Evolutionary conservation across 2,113 vertebrate species (phyloP).

Genomic region (Corythaixoides concolor): DNA sequence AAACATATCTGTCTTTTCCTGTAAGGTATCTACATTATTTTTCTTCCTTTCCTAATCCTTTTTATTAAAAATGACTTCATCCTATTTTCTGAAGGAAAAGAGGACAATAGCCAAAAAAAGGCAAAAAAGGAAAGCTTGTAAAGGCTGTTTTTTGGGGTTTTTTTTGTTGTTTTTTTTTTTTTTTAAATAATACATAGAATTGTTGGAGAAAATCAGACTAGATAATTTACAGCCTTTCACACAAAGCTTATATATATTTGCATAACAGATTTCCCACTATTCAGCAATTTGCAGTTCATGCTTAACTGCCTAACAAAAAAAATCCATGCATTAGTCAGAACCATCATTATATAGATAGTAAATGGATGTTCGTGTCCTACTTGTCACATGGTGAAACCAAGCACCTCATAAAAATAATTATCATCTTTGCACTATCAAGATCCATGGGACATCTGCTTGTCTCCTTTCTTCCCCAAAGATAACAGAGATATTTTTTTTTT

Average conservation of each 20-base stretch:
- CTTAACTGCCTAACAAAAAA: not conserved
- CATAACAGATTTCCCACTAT: not conserved
- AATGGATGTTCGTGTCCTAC: not conserved
- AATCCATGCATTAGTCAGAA: not conserved
- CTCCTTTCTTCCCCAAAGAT: not conserved
- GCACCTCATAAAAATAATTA: not conserved
- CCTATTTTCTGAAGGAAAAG: not conserved
- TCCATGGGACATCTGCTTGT: not conserved
- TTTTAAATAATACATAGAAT: not conserved
- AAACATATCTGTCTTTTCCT: not conserved
- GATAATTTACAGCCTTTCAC: not conserved
- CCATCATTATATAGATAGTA: not conserved
- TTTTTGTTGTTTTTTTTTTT: no score
- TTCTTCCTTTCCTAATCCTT: not conserved
- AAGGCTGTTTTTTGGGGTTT: no score
- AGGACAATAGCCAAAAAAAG: not conserved
- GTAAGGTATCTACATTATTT: not conserved
- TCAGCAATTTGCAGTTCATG: not conserved
- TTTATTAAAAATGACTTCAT: not conserved
- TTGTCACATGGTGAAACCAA: not conserved
- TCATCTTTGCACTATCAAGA: not conserved
- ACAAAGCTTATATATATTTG: not conserved
- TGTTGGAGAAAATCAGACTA: not conserved
- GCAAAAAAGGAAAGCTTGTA: not conserved
- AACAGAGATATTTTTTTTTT: not conserved